Evolutionary conservation across 2,797 vertebrate species (phyloP).

Genomic region (Staurois parvus): DNA sequence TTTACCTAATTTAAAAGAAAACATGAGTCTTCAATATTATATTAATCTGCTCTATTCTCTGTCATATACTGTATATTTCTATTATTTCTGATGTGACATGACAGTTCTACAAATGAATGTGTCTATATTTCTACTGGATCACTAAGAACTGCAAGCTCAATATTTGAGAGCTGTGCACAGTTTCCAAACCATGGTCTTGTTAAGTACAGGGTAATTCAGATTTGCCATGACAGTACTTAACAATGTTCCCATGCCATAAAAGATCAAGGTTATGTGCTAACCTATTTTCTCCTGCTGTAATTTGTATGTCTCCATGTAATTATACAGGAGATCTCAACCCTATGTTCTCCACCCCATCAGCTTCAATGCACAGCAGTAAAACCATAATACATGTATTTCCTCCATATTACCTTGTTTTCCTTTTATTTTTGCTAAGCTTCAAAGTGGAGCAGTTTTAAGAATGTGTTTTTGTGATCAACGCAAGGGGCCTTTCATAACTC

Average conservation of each 20-base stretch:
- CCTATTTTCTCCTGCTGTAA: constrained; percentile 38
- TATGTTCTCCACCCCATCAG: constrained; percentile 5
- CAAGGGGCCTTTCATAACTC: constrained; percentile 33
- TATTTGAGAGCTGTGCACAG: not conserved
- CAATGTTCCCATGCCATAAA: constrained; percentile 12
- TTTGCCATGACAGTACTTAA: constrained; percentile 13
- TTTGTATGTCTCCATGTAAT: constrained; percentile 47
- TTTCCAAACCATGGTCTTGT: constrained; percentile 17
- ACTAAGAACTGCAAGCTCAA: not conserved
- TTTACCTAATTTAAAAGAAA: no score
- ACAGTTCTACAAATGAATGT: not conserved
- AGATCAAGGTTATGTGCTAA: constrained; percentile 46
- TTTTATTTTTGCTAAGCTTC: constrained; percentile 30
- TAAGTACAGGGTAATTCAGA: constrained; percentile 40
- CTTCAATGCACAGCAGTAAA: not conserved
- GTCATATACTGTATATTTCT: not conserved
- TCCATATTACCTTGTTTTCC: not conserved
- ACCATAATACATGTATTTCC: constrained; percentile 12
- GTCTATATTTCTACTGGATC: no score
- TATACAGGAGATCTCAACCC: constrained; percentile 20
- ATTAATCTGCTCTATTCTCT: no score
- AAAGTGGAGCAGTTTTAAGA: constrained; percentile 5
- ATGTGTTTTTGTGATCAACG: constrained; percentile 25
- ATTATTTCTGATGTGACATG: not conserved
- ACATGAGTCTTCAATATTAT: no score